Base-by-base conservation (phyloP, 2,797 vertebrate genomes). In the Danio aesculapii region DNA sequence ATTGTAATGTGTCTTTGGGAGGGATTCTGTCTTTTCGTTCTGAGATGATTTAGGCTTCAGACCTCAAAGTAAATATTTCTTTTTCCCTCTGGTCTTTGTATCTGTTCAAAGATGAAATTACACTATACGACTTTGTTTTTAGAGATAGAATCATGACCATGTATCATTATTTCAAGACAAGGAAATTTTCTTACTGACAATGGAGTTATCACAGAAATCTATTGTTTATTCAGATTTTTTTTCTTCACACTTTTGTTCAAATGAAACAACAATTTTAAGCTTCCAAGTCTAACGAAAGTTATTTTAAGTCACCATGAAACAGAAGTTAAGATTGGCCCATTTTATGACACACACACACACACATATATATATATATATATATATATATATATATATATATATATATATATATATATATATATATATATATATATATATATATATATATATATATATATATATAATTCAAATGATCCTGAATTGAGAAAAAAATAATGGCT, bases 1-100 rank as follows among this genome's bases (percentile, higher is more conserved):
- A 69, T 55, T 75, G 64, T 30, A 79, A 41, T 79, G 77, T 80
- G 71, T 75, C 43, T 74, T 79, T 61, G 57, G 46, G 49, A 75
- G 64, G 14, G 50, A 55, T 53, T 61, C 46, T 11, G 49, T 75
- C 64, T 83, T 75, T 79, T 68, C 55, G 8, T 83, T 79, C 53
- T 39, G 63, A 79, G 41, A 59, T 75, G 62, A 75, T 79, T 68
- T 68, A 41, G 63, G 17, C 62, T 44, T 41, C 50, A 46, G 70
- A 55, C n/a, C 58, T 63, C 66, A 75, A 50, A 70, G 64, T 39
- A 59, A 82, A 70, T 70, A 39, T 70, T 68, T 77, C 49, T 44
- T 39, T n/a, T 6, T 53, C 41, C 61, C 64, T 63, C 57, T 13
- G 16, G 41, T 7, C 11, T 47, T 69, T 30, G 49, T 57, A 30